Conservation (phyloP, 2,888 invertebrate genomes). For the Belgica antarctica region DNA sequence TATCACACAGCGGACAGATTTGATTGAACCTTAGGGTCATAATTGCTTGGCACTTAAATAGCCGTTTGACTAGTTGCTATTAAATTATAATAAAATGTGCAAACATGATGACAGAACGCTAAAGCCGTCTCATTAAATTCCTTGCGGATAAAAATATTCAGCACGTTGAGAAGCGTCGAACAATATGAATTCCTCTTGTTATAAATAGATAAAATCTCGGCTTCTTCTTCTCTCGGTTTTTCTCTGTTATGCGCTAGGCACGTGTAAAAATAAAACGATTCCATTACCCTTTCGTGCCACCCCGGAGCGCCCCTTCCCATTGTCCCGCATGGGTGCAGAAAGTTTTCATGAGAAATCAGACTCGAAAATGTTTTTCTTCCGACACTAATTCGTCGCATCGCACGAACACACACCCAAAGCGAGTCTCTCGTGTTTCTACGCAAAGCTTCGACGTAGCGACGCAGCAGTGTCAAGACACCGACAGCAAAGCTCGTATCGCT, state of each 20-base stretch:
- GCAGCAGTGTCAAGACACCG: not conserved
- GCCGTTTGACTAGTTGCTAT: too few species aligned
- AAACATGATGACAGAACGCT: too few species aligned
- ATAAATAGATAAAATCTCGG: slow-evolving; percentile 1
- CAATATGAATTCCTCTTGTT: not conserved
- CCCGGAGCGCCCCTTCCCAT: not conserved
- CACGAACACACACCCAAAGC: not conserved
- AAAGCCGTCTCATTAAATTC: too few species aligned
- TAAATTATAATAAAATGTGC: too few species aligned
- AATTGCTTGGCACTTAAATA: too few species aligned
- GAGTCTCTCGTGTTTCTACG: too few species aligned
- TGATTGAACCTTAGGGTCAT: not conserved
- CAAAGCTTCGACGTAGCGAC: not conserved
- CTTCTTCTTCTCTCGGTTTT: not conserved
- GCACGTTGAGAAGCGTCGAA: not conserved
- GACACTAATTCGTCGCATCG: not conserved
- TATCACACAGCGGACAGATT: too few species aligned
- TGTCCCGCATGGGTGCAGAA: too few species aligned
- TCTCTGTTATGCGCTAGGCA: slow-evolving; percentile 21
- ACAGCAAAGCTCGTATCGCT: slow-evolving; percentile 21
- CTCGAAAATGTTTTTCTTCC: not conserved
- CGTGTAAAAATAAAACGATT: slow-evolving; percentile 36
- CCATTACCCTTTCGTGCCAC: slow-evolving; percentile 10
- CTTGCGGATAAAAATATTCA: not conserved
- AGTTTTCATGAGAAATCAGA: too few species aligned